Evolutionary conservation across 2,113 vertebrate species (phyloP).

Genomic region (Bettongia penicillata): DNA sequence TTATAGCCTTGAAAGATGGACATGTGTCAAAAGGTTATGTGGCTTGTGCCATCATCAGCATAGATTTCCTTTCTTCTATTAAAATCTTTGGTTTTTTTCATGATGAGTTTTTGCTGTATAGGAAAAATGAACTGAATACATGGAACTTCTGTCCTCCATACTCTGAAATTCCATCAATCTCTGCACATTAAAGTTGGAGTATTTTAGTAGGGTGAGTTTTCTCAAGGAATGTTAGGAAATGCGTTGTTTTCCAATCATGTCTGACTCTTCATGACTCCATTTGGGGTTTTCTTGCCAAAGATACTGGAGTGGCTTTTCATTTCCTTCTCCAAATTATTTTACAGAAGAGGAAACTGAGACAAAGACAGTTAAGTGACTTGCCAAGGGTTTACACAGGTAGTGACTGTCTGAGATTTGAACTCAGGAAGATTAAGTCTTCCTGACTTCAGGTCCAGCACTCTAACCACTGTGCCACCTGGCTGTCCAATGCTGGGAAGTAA

Average conservation of each 20-base stretch:
- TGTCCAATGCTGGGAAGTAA: background rate
- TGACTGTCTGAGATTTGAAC: background rate
- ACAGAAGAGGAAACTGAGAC: background rate
- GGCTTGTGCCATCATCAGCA: background rate
- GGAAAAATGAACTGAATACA: background rate
- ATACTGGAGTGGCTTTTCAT: background rate
- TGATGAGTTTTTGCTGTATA: conserved; percentile 6
- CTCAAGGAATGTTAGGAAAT: background rate
- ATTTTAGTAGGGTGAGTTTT: background rate
- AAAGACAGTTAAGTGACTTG: background rate
- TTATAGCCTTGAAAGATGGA: background rate
- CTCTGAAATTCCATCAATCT: background rate
- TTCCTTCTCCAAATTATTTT: background rate
- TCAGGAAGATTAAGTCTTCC: background rate
- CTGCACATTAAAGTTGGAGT: background rate
- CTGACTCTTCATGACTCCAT: background rate
- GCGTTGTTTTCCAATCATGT: background rate
- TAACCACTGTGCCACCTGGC: background rate
- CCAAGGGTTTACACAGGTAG: background rate
- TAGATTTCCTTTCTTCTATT: conserved; percentile 36
- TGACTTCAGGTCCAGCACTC: background rate
- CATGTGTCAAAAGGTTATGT: background rate
- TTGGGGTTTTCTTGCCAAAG: background rate
- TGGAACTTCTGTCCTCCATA: background rate
- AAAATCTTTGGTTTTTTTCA: conserved; percentile 13